Conservation (phyloP, 2,113 vertebrate genomes). For the Odontophorus gujanensis region DNA sequence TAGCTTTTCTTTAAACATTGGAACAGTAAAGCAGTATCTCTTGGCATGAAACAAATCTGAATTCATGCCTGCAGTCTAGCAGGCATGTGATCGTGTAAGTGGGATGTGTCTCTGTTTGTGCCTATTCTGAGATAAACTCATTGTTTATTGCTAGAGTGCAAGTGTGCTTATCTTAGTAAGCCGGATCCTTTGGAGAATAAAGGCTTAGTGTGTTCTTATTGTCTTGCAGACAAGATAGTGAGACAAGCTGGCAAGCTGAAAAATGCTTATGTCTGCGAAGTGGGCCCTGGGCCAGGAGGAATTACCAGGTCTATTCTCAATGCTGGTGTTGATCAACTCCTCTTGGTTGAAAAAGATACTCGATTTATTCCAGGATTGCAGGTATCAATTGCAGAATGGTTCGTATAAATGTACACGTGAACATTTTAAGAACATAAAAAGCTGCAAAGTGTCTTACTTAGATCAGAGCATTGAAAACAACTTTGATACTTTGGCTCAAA, state of each 20-base stretch:
- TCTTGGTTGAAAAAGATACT: slow-evolving; percentile 94
- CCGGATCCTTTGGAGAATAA: slow-evolving; percentile 14
- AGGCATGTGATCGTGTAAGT: neutral
- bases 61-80: neutral
- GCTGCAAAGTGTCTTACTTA: neutral
- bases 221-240: slow-evolving; percentile 91
- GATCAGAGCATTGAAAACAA: neutral
- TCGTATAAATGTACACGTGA: neutral
- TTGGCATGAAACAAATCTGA: neutral
- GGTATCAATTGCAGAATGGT: slow-evolving; percentile 76
- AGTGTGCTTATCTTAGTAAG: neutral
- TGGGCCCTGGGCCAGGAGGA: slow-evolving; percentile 95
- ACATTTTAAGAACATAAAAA: neutral
- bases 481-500: neutral
- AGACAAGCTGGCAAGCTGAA: slow-evolving; percentile 87
- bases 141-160: neutral
- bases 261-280: slow-evolving; percentile 90
- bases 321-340: slow-evolving; percentile 83
- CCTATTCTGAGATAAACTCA: neutral
- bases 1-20: neutral
- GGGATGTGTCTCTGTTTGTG: slow-evolving; percentile 11
- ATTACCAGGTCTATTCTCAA: slow-evolving; percentile 94
- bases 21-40: neutral
- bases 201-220: slow-evolving; percentile 35
- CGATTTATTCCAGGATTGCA: slow-evolving; percentile 94